Base-by-base conservation (phyloP, 2,888 invertebrate species). In the Drosophila percnosoma region DNA sequence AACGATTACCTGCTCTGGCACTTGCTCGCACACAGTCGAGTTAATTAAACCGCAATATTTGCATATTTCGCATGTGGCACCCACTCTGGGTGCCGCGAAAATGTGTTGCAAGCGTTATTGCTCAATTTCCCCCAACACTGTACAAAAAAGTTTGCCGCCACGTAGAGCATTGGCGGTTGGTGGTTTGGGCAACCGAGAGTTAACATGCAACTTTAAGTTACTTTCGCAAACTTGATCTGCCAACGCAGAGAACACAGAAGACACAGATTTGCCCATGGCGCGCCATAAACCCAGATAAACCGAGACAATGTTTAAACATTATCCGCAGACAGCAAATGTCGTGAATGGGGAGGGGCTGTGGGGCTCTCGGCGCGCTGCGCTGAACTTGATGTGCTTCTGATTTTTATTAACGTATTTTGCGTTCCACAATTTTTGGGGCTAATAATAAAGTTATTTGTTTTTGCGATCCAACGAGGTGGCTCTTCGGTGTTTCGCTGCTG, bases 11-110 rank as follows among this genome's bases (percentile, higher is more conserved):
- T 67, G 45, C 15, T 55, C 40, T n/a, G 58, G 51, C 68, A 63
- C 62, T 63, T 53, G 62, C 69, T 15, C 54, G 27, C 54, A 54
- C n/a, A 36, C 54, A 65, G 79, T 67, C 71, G 76, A 87, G 69
- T 90, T 87, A 90, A 87, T 87, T 87, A 87, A 87, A 88, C 89
- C 89, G 84, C 90, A 83, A 90, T 90, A 90, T 87, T 87, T 83
- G 80, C 86, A 87, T 88, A 83, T 81, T 88, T 78, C 61, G 54
- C 87, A 78, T 61, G 73, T 75, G 83, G 60, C 66, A 57, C 13
- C 52, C 21, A 27, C 53, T 48, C 27, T 55, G 36, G 11, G 54
- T 38, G 15, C 27, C 49, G 27, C 49, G 60, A 57, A 71, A 75
- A 68, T 77, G 70, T 80, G 74, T 77, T 80, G 82, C 69, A 86